Conservation (phyloP, 1,140 invertebrate species). For the Ganaspis sp. region DNA sequence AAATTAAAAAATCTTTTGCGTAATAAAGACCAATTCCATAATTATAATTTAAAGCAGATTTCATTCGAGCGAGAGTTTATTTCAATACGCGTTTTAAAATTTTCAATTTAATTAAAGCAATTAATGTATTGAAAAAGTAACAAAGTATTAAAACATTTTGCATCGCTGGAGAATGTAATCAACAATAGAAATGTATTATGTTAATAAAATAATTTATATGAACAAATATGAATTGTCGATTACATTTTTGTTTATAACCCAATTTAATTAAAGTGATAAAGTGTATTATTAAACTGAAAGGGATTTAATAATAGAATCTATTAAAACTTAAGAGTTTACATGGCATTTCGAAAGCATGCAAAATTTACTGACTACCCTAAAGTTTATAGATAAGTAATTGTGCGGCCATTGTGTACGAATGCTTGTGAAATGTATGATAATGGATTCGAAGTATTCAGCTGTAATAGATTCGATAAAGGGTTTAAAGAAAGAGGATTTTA, state of each 20-base stretch:
- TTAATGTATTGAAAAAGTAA: not conserved
- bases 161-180: not conserved
- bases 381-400: slow-evolving; percentile 52
- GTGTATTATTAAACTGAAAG: not conserved
- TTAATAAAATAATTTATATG: no score
- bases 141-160: not conserved
- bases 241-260: not conserved
- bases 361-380: slow-evolving; percentile 5
- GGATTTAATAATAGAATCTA: slow-evolving; percentile 1
- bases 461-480: slow-evolving; percentile 60
- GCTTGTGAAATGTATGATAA: slow-evolving; percentile 61
- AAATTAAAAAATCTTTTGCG: no score
- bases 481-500: slow-evolving; percentile 63
- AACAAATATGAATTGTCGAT: not conserved
- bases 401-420: slow-evolving; percentile 56
- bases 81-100: not conserved
- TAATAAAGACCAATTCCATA: no score
- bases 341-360: not conserved
- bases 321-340: not conserved
- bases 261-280: not conserved
- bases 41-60: no score
- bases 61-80: no score
- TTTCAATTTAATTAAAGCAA: not conserved
- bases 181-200: no score
- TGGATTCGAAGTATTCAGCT: slow-evolving; percentile 61